Evolutionary conservation across 2,113 vertebrate genomes (phyloP).

Genomic region (Balaenoptera acutorostrata): DNA sequence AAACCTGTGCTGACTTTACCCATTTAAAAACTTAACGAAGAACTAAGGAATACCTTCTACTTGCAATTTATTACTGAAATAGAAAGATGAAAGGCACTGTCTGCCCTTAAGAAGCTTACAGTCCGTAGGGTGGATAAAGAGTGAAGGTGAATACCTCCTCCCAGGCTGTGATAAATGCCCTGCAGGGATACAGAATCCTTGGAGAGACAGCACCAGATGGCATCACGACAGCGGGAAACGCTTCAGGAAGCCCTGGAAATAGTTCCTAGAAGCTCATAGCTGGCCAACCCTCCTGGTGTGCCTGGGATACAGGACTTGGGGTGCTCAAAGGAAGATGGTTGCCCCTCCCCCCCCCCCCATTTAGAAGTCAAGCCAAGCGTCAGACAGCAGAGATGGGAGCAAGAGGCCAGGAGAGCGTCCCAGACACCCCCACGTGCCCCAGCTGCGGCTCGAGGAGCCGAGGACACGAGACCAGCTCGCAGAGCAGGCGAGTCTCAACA

Average conservation of each 20-base stretch:
- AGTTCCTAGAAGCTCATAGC: not conserved
- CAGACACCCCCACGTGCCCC: not conserved
- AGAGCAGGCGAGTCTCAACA: not conserved
- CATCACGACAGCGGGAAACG: not conserved
- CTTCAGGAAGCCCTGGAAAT: not conserved
- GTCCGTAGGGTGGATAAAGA: not conserved
- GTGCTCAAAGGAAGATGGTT: not conserved
- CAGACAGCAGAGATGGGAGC: not conserved
- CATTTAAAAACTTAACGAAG: not conserved
- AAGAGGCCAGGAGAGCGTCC: not conserved
- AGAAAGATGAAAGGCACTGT: not conserved
- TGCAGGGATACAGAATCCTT: fast-evolving
- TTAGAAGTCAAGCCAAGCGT: not conserved
- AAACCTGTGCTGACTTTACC: not conserved
- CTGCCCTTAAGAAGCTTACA: not conserved
- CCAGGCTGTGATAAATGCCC: not conserved
- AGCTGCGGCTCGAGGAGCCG: not conserved
- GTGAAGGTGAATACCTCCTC: fast-evolving
- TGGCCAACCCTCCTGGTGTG: not conserved
- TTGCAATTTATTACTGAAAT: not conserved
- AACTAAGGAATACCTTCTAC: not conserved
- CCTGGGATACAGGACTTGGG: not conserved
- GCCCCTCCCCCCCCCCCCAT: fast-evolving
- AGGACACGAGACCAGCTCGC: not conserved
- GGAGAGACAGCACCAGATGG: not conserved